A percentile compares a stretch with the other conserved stretches of the same genome.
Evolutionary conservation across 2,888 invertebrate species (phyloP).

Genomic region (Meta bourneti): DNA sequence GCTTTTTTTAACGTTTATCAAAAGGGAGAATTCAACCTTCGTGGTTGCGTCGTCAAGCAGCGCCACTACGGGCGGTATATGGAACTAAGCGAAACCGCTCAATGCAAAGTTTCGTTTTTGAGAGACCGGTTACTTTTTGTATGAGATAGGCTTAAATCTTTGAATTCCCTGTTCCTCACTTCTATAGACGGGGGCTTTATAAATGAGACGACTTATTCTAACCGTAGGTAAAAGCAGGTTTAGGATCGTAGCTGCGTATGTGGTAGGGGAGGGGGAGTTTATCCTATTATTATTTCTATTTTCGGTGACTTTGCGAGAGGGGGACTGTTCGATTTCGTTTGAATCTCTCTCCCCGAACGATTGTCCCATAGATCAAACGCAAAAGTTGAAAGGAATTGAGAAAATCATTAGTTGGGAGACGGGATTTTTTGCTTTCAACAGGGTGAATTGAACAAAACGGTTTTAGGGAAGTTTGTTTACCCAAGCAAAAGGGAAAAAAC

Average conservation of each 20-base stretch:
- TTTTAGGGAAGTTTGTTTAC: not conserved
- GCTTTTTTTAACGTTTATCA: constrained; percentile 5
- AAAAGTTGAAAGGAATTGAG: not conserved
- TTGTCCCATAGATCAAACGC: constrained; percentile 31
- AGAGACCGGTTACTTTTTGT: constrained; percentile 52
- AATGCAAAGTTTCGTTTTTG: constrained; percentile 64
- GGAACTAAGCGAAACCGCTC: constrained; percentile 39
- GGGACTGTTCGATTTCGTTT: constrained; percentile 29
- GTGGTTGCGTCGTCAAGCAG: constrained; percentile 32
- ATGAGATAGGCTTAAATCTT: constrained; percentile 68
- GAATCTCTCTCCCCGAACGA: constrained; percentile 4
- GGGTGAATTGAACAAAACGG: not conserved
- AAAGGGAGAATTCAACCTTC: constrained; percentile 23
- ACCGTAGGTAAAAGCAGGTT: not conserved
- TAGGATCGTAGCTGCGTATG: not conserved
- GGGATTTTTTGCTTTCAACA: not conserved
- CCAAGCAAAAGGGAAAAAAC: not conserved
- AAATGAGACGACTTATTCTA: constrained; percentile 52
- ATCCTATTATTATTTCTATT: constrained; percentile 9
- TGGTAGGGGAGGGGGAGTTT: not conserved
- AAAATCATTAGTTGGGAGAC: constrained; percentile 24
- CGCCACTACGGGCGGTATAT: constrained; percentile 45
- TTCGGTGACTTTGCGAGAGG: not conserved
- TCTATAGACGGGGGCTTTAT: constrained; percentile 36
- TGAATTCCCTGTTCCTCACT: constrained; percentile 17